Percentiles rank a stretch among this genome's conserved stretches.
phyloP scores from a whole-genome alignment of 2,113 vertebrate genomes.

The Xiphophorus couchianus region DNA sequence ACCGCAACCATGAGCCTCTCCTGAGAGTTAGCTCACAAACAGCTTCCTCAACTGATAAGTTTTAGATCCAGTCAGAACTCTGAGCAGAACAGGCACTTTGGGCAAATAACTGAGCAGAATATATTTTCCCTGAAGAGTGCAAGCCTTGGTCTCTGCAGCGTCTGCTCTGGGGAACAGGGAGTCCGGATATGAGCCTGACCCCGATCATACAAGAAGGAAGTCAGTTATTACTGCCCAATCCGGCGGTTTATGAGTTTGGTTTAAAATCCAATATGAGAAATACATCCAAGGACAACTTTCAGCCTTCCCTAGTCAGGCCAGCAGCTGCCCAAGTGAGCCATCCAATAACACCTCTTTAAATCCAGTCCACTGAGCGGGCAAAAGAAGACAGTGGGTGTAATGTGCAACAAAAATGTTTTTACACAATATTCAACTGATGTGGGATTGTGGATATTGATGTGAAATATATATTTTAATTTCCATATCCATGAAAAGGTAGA shows the following conservation, averaged over 20 bases:
- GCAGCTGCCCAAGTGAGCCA: constrained; percentile 64
- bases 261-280: constrained; percentile 74
- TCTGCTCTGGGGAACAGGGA: constrained; percentile 58
- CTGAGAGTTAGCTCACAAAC: constrained; percentile 18
- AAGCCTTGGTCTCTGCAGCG: constrained; percentile 44
- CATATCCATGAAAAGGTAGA: constrained; percentile 48
- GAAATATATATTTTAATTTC: constrained; percentile 47
- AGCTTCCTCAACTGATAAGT: constrained; percentile 34
- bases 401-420: constrained; percentile 52
- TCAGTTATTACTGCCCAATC: constrained; percentile 67
- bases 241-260: constrained; percentile 67
- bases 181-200: constrained; percentile 80
- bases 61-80: constrained; percentile 28
- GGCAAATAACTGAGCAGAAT: constrained; percentile 42
- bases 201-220: constrained; percentile 69
- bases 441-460: constrained; percentile 54
- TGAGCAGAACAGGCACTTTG: constrained; percentile 9
- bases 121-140: constrained; percentile 42
- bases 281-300: constrained; percentile 67
- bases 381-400: constrained; percentile 56
- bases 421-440: constrained; percentile 55
- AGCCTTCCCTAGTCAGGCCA: constrained; percentile 53
- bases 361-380: constrained; percentile 59
- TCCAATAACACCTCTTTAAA: constrained; percentile 72
- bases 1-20: constrained; percentile 32